Evolutionary conservation across 2,888 invertebrate genomes (phyloP).

Genomic region (Melanostoma mellinum): DNA sequence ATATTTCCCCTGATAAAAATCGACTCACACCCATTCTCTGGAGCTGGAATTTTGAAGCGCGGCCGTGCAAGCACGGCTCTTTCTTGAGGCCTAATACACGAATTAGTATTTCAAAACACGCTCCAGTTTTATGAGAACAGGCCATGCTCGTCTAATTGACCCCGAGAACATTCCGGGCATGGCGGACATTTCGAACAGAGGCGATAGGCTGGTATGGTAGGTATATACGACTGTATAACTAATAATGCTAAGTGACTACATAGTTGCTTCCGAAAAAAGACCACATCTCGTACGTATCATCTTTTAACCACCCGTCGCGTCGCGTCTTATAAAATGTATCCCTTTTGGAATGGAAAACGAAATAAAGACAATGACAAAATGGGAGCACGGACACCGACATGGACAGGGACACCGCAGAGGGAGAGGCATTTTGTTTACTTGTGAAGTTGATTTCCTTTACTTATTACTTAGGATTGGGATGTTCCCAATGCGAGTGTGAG

Average conservation of each 20-base stretch:
- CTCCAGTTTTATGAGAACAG: conserved; percentile 64
- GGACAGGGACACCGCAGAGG: conserved; percentile 1
- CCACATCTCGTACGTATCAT: conserved; percentile 36
- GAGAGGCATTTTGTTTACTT: conserved; percentile 29
- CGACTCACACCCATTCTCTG: conserved; percentile 10
- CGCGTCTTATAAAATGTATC: conserved; percentile 19
- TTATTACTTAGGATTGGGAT: conserved; percentile 37
- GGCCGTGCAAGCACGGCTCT: conserved; percentile 46
- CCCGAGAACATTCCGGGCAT: conserved; percentile 37
- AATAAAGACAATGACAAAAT: conserved; percentile 1
- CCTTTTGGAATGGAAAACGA: not conserved
- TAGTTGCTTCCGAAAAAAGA: conserved; percentile 41
- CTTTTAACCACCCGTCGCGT: not conserved
- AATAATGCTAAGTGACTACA: conserved; percentile 61
- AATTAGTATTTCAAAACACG: conserved; percentile 69
- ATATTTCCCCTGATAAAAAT: conserved; percentile 52
- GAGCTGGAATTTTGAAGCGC: conserved; percentile 40
- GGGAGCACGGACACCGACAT: conserved; percentile 4
- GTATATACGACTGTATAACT: conserved; percentile 8
- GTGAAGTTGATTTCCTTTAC: conserved; percentile 42
- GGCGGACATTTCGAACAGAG: not conserved
- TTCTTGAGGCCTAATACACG: conserved; percentile 51
- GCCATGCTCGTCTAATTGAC: conserved; percentile 68
- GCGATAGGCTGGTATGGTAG: not conserved
- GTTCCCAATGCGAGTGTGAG: conserved; percentile 26